These are phyloP conservation scores for Semotilus atromaculatus DNA, from an alignment of 2,797 vertebrate species.

Conservation along the genomic window DNA sequence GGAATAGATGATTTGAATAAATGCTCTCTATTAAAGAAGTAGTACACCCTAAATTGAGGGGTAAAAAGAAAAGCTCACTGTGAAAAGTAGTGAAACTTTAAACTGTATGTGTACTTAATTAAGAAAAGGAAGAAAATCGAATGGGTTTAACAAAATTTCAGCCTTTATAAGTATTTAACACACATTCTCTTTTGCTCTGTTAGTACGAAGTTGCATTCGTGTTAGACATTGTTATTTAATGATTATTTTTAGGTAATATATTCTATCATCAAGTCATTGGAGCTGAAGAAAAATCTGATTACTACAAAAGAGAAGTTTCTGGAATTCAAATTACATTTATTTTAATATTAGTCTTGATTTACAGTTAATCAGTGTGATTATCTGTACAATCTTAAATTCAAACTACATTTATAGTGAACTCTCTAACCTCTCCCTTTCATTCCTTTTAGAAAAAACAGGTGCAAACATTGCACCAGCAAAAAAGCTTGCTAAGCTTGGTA, in stretches of 20 bases:
- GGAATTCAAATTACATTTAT: neutral
- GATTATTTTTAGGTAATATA: neutral
- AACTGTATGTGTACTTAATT: neutral
- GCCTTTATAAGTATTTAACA: neutral
- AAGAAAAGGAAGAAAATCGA: neutral
- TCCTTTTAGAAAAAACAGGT: slow-evolving; percentile 65
- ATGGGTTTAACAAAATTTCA: neutral
- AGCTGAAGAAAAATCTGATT: neutral
- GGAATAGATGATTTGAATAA: neutral
- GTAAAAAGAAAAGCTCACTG: neutral
- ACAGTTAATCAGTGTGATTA: slow-evolving; percentile 14
- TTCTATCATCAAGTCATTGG: neutral
- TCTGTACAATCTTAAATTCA: neutral
- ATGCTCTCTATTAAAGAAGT: neutral
- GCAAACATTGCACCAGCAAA: slow-evolving; percentile 64
- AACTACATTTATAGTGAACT: slow-evolving; percentile 39
- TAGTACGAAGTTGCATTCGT: slow-evolving; percentile 33
- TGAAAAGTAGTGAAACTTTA: neutral
- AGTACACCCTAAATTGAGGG: neutral
- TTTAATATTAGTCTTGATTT: slow-evolving; percentile 13
- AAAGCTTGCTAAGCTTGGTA: slow-evolving; percentile 65
- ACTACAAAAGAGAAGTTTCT: slow-evolving; percentile 2
- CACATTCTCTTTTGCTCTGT: neutral
- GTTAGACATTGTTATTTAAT: slow-evolving; percentile 19
- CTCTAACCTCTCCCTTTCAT: slow-evolving; percentile 63